phyloP scores from a whole-genome alignment of 1,140 invertebrate genomes.

The Nymphalis io region DNA sequence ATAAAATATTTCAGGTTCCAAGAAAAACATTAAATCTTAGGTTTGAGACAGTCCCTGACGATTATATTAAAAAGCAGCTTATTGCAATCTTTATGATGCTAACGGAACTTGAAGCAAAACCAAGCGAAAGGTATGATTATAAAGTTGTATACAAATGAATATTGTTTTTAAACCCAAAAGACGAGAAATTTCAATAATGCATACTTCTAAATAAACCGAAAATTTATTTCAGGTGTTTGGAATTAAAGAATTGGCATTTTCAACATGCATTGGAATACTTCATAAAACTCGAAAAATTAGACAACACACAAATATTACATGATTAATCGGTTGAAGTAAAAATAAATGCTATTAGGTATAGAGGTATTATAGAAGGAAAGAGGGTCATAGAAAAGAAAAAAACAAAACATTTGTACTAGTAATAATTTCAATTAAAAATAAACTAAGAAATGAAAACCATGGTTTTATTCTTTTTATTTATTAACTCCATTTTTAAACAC shows the following conservation, averaged over 20 bases:
- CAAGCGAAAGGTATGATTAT: constrained; percentile 49
- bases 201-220: constrained; percentile 1
- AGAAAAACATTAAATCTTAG: constrained; percentile 50
- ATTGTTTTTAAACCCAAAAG: background rate
- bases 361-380: too few relatives aligned
- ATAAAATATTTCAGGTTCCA: constrained; percentile 52
- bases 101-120: constrained; percentile 49
- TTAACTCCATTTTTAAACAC: constrained; percentile 27
- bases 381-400: too few relatives aligned
- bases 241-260: constrained; percentile 62
- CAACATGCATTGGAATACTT: constrained; percentile 60
- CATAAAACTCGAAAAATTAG: constrained; percentile 42
- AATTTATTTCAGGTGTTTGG: constrained; percentile 58
- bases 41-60: constrained; percentile 55
- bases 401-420: background rate
- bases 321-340: background rate
- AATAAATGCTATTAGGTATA: too few relatives aligned
- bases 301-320: constrained; percentile 26
- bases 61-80: constrained; percentile 54
- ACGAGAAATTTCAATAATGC: too few relatives aligned
- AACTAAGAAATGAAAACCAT: constrained; percentile 17
- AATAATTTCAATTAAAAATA: constrained; percentile 3
- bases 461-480: constrained; percentile 3
- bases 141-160: too few relatives aligned
- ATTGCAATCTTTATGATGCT: constrained; percentile 60